These are phyloP conservation scores for Dione juno DNA, from an alignment of 2,888 invertebrate species.

Conservation along the genomic window DNA sequence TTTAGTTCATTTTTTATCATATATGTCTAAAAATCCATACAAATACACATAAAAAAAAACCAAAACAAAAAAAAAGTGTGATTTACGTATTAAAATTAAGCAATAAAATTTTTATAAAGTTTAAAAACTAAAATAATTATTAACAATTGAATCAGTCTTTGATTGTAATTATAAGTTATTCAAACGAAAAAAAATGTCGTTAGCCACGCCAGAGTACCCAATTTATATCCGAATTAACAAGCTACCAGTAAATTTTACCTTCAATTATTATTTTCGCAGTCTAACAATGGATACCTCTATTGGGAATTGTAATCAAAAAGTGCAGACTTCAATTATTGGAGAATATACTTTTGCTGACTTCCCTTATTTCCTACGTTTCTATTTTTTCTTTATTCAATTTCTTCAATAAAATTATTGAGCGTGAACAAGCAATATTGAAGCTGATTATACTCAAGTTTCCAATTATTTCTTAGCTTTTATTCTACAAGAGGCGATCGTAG, in stretches of 20 bases:
- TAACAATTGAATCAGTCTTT: neutral
- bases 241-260: slow-evolving; percentile 31
- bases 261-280: slow-evolving; percentile 37
- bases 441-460: slow-evolving; percentile 7
- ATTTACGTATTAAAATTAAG: too few relatives aligned
- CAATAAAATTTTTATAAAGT: too few relatives aligned
- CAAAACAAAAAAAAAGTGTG: too few relatives aligned
- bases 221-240: slow-evolving; percentile 34
- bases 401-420: slow-evolving; percentile 18
- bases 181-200: neutral
- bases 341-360: slow-evolving; percentile 34
- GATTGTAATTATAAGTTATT: neutral
- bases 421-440: slow-evolving; percentile 14
- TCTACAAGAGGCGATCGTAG: neutral
- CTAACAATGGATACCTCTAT: slow-evolving; percentile 41
- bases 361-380: slow-evolving; percentile 18
- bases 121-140: too few relatives aligned
- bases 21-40: too few relatives aligned
- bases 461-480: neutral
- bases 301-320: slow-evolving; percentile 43
- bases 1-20: too few relatives aligned
- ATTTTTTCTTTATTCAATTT: slow-evolving; percentile 25
- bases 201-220: slow-evolving; percentile 23
- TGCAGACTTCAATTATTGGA: slow-evolving; percentile 41
- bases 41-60: too few relatives aligned